Evolutionary conservation across 35 echinoderm and acorn worm species (phyloP).

Genomic region (Anneissia japonica): DNA sequence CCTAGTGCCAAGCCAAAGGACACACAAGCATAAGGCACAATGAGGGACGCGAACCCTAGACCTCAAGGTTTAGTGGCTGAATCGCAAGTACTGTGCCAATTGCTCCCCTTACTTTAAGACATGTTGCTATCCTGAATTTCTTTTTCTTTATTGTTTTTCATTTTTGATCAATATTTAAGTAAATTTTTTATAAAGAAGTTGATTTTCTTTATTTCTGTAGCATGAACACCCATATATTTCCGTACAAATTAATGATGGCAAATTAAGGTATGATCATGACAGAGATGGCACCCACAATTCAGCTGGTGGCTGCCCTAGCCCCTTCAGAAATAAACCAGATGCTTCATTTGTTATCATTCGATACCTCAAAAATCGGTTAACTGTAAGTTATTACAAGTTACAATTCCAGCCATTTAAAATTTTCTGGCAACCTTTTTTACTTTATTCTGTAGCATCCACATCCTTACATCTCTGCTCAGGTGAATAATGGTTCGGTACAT

Average conservation of each 20-base stretch:
- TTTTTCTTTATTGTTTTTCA: too few relatives aligned
- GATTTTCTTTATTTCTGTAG: slow-evolving; percentile 47
- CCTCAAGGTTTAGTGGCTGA: too few relatives aligned
- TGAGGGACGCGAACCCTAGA: too few relatives aligned
- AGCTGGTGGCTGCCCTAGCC: slow-evolving; percentile 75
- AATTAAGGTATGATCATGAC: slow-evolving; percentile 85
- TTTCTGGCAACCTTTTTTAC: not conserved
- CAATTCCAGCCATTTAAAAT: not conserved
- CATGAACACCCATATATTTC: slow-evolving; percentile 98
- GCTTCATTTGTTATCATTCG: slow-evolving; percentile 65
- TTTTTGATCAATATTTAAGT: too few relatives aligned
- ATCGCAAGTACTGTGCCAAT: too few relatives aligned
- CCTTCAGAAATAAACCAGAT: slow-evolving; percentile 79
- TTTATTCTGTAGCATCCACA: slow-evolving; percentile 70
- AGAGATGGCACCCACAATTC: slow-evolving; percentile 94
- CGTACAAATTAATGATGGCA: slow-evolving; percentile 90
- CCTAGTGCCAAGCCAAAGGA: too few relatives aligned
- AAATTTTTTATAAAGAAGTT: too few relatives aligned
- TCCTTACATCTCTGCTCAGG: slow-evolving; percentile 94
- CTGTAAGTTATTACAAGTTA: slow-evolving; percentile 52
- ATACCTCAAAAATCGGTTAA: slow-evolving; percentile 67
- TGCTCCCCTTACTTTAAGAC: too few relatives aligned
- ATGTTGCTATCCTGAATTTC: too few relatives aligned
- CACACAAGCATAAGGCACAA: too few relatives aligned
- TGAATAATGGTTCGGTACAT: slow-evolving; percentile 84